Conservation (phyloP, 2,888 invertebrate genomes). For the Plagodis dolabraria region DNA sequence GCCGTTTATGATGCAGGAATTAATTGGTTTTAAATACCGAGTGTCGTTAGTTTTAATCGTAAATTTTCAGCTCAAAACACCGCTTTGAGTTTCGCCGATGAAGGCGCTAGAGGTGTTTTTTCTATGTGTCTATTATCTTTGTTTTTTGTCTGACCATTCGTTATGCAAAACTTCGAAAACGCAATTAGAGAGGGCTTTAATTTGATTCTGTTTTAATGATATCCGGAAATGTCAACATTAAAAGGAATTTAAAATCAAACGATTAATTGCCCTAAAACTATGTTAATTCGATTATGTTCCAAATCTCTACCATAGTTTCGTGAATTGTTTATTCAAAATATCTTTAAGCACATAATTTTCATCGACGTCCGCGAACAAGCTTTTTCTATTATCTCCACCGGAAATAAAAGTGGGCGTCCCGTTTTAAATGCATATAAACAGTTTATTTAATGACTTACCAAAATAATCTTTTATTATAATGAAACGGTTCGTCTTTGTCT, state of each 20-base stretch:
- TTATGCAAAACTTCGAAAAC: slow-evolving; percentile 60
- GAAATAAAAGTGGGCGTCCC: slow-evolving; percentile 46
- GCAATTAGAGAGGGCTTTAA: slow-evolving; percentile 48
- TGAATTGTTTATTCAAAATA: slow-evolving; percentile 43
- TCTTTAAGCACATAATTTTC: slow-evolving; percentile 34
- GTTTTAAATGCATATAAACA: slow-evolving; percentile 41
- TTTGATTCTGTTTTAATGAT: slow-evolving; percentile 42
- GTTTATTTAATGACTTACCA: slow-evolving; percentile 45
- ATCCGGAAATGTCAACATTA: slow-evolving; percentile 58
- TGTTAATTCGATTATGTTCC: slow-evolving; percentile 40
- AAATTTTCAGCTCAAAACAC: slow-evolving; percentile 14
- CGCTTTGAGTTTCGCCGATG: slow-evolving; percentile 2
- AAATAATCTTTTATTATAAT: slow-evolving; percentile 36
- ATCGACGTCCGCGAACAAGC: slow-evolving; percentile 41
- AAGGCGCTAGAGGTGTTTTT: slow-evolving; percentile 27
- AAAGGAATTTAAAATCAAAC: slow-evolving; percentile 47
- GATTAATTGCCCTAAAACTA: slow-evolving; percentile 40
- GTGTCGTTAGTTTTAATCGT: slow-evolving; percentile 28
- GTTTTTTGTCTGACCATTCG: slow-evolving; percentile 51
- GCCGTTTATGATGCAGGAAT: slow-evolving; percentile 29
- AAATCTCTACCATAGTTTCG: slow-evolving; percentile 25
- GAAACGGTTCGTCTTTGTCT: slow-evolving; percentile 30
- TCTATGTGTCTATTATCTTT: slow-evolving; percentile 20
- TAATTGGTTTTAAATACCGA: slow-evolving; percentile 33
- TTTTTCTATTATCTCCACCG: slow-evolving; percentile 57